phyloP scores from a whole-genome alignment of 2,113 vertebrate species.

The Myiozetetes cayanensis region DNA sequence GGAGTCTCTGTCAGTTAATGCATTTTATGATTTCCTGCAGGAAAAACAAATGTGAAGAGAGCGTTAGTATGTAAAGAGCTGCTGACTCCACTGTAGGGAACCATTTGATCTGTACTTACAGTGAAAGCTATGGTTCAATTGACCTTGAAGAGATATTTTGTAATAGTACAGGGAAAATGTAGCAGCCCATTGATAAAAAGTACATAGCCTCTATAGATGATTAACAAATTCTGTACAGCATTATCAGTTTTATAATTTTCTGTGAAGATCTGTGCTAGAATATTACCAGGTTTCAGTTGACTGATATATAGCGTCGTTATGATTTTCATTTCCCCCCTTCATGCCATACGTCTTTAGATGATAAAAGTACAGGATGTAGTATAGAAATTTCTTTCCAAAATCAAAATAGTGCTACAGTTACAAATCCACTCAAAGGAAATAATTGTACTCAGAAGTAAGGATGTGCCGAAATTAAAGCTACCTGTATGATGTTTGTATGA shows the following conservation, averaged over 20 bases:
- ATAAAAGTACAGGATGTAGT: not conserved
- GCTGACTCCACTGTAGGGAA: not conserved
- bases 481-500: not conserved
- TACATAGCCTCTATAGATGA: not conserved
- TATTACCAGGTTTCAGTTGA: not conserved
- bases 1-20: not conserved
- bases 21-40: not conserved
- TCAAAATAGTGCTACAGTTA: not conserved
- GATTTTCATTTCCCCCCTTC: not conserved
- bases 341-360: not conserved
- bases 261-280: not conserved
- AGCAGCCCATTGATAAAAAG: not conserved
- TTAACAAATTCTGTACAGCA: not conserved
- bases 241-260: not conserved
- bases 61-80: not conserved
- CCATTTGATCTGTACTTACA: not conserved
- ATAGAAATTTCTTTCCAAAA: not conserved
- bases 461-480: not conserved
- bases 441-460: not conserved
- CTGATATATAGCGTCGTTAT: not conserved
- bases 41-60: not conserved
- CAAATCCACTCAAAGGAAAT: not conserved
- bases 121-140: not conserved
- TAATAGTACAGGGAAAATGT: not conserved
- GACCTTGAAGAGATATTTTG: not conserved